Evolutionary conservation across 2,888 invertebrate species (phyloP).

Genomic region (Pyralis farinalis): DNA sequence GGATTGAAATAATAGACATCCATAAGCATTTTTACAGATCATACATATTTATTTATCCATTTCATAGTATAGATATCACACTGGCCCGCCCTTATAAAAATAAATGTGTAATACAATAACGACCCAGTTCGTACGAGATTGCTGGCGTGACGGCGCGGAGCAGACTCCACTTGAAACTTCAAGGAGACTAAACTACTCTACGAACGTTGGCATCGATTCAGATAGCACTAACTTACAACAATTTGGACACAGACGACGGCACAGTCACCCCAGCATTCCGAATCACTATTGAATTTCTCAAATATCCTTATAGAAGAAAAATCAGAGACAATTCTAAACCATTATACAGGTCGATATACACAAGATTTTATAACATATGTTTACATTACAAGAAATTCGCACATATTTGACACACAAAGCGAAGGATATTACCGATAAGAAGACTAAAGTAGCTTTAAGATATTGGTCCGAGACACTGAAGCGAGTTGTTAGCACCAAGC

Average conservation of each 20-base stretch:
- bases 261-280: slow-evolving; percentile 53
- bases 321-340: slow-evolving; percentile 73
- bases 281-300: slow-evolving; percentile 56
- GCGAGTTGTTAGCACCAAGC: slow-evolving; percentile 77
- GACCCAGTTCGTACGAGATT: slow-evolving; percentile 57
- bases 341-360: slow-evolving; percentile 79
- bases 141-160: slow-evolving; percentile 58
- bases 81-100: slow-evolving; percentile 82
- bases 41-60: slow-evolving; percentile 81
- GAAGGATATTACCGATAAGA: slow-evolving; percentile 68
- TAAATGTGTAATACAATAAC: slow-evolving; percentile 78
- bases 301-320: slow-evolving; percentile 67
- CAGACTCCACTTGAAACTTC: slow-evolving; percentile 26
- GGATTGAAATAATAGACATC: slow-evolving; percentile 43
- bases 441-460: slow-evolving; percentile 68
- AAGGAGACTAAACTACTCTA: slow-evolving; percentile 47
- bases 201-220: slow-evolving; percentile 65
- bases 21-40: slow-evolving; percentile 78
- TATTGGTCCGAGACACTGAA: slow-evolving; percentile 80
- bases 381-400: slow-evolving; percentile 76
- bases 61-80: slow-evolving; percentile 81
- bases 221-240: slow-evolving; percentile 63
- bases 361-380: slow-evolving; percentile 69
- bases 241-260: slow-evolving; percentile 65
- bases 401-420: slow-evolving; percentile 81